Base-by-base conservation (phyloP, 1,140 invertebrate species). In the Carposina sasakii region DNA sequence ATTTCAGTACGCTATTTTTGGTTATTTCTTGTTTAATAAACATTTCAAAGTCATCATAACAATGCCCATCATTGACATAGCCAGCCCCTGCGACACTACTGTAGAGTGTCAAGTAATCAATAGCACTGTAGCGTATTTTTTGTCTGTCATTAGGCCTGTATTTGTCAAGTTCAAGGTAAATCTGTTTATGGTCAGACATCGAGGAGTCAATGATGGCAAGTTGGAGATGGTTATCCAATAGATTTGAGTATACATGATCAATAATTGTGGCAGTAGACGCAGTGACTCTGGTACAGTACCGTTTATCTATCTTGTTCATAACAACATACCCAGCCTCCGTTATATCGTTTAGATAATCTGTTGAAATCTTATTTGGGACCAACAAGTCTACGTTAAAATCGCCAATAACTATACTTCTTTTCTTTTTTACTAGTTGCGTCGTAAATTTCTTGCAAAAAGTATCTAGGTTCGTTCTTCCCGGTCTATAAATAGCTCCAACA, bases 301-400 rank as follows among this genome's bases (percentile, higher is more conserved):
- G 1, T 10, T 2, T 1, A 10, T 39, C 12, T 26, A n/a, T 17
- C 45, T n/a, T 16, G 45, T 48, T 48, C 3, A 48, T 5, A 3
- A 39, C 39, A 2, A 17, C n/a, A 26, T 26, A 24, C 1, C 22
- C 23, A 16, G 20, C 2, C 28, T 48, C 45, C 23, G 16, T 39
- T 23, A 48, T 12, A 3, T 17, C 15, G 12, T 37, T 8, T 17
- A 19, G 2, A 26, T 39, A 48, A 1, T 24, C 2, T 30, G 17
- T 19, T 3, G 20, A 12, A 17, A 26, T 19, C 20, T 39, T 26
- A 2, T 48, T 30, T 39, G 16, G 3, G 19, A 10, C 19, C 9
- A 52, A 20, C 19, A 57, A 3, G 20, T 57, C 36, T 1, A 48
- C 44, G 30, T 57, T 57, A 16, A 57, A 45, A 31, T 52, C 54